Conservation (phyloP, 2,888 invertebrate genomes). For the Acanthococcus lagerstroemiae region DNA sequence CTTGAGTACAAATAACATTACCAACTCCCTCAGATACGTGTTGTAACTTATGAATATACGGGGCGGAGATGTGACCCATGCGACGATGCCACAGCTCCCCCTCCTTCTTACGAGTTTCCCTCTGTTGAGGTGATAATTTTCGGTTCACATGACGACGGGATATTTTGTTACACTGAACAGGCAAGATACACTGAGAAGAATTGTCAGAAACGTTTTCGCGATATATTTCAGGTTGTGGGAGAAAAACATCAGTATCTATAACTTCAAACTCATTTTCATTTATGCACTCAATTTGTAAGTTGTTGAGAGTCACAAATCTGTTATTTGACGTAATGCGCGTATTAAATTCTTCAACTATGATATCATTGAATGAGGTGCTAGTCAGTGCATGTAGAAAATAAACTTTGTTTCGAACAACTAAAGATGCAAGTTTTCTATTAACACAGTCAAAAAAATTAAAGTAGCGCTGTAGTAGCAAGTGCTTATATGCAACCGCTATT, state of each 20-base stretch:
- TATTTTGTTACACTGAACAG: background rate
- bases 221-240: background rate
- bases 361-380: background rate
- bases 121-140: background rate
- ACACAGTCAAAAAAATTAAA: background rate
- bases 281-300: background rate
- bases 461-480: background rate
- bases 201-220: background rate
- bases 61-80: background rate
- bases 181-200: too few relatives aligned
- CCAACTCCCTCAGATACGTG: background rate
- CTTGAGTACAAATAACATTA: background rate
- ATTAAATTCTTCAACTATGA: background rate
- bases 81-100: constrained; percentile 1
- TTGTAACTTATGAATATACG: background rate
- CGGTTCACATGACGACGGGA: background rate
- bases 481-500: background rate
- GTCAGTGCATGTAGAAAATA: background rate
- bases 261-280: background rate
- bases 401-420: background rate
- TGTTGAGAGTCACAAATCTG: background rate
- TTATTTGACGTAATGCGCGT: background rate
- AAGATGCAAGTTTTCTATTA: background rate
- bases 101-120: background rate
- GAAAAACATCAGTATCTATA: background rate